These are phyloP conservation scores for Endomychus coccineus DNA, from an alignment of 2,888 invertebrate species.

Conservation along the genomic window DNA sequence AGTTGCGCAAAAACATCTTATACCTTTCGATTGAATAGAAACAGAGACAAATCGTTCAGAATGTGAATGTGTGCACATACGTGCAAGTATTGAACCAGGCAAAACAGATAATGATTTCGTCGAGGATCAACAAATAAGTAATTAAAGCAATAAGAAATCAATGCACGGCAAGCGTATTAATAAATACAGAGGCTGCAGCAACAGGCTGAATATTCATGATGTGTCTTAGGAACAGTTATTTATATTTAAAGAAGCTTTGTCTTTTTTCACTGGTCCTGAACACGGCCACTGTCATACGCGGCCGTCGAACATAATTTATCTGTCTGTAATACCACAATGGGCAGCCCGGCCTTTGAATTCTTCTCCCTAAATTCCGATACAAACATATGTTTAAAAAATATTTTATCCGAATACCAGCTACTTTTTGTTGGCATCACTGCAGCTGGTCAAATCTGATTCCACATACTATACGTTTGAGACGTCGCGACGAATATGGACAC, in stretches of 20 bases:
- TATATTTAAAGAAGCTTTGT: slow-evolving; percentile 32
- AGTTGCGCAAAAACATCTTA: too few species aligned
- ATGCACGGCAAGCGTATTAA: slow-evolving; percentile 23
- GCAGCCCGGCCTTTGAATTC: slow-evolving; percentile 40
- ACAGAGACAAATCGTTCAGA: too few species aligned
- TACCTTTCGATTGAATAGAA: too few species aligned
- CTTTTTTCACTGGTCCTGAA: slow-evolving; percentile 19
- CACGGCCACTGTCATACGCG: slow-evolving; percentile 44
- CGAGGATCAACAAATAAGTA: slow-evolving; percentile 20
- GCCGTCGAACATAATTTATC: slow-evolving; percentile 45
- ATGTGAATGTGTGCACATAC: too few species aligned
- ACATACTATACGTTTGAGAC: slow-evolving; percentile 27
- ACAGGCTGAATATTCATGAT: slow-evolving; percentile 30
- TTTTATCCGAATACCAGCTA: slow-evolving; percentile 42
- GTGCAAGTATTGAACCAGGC: slow-evolving; percentile 1
- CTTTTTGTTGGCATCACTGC: slow-evolving; percentile 34
- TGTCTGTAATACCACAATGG: slow-evolving; percentile 45
- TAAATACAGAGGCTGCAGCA: slow-evolving; percentile 23
- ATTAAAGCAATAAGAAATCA: slow-evolving; percentile 26
- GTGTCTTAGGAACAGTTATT: slow-evolving; percentile 36
- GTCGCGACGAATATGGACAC: slow-evolving; percentile 31
- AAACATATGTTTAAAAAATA: slow-evolving; percentile 46
- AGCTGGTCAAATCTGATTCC: slow-evolving; percentile 33
- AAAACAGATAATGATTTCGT: slow-evolving; percentile 15
- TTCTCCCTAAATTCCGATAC: slow-evolving; percentile 42